phyloP scores from a whole-genome alignment of 1,140 invertebrate species.

The Augochlora pura region DNA sequence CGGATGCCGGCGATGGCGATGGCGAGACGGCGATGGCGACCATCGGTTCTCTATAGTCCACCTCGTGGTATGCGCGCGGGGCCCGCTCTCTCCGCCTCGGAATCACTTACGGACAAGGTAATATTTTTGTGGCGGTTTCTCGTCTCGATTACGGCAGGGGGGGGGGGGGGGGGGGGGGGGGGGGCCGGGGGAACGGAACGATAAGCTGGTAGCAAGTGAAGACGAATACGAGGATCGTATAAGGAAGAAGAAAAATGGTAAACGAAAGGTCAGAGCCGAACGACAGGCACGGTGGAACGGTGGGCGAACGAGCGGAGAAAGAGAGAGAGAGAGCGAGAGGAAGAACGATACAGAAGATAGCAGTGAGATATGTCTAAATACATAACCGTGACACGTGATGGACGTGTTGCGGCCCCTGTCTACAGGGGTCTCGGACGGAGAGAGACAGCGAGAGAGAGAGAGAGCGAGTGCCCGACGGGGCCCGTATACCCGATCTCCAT shows the following conservation, averaged over 20 bases:
- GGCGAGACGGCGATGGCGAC: too few relatives aligned
- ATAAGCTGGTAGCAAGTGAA: slow-evolving; percentile 47
- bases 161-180: too few relatives aligned
- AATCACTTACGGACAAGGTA: background rate
- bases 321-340: slow-evolving; percentile 32
- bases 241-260: slow-evolving; percentile 37
- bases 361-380: slow-evolving; percentile 77
- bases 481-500: slow-evolving; percentile 41
- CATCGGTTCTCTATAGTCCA: background rate
- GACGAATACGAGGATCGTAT: slow-evolving; percentile 36
- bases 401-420: slow-evolving; percentile 76
- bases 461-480: slow-evolving; percentile 38
- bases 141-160: background rate
- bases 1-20: too few relatives aligned
- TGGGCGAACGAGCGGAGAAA: slow-evolving; percentile 24
- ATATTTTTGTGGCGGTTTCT: slow-evolving; percentile 6
- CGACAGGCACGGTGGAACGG: background rate
- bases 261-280: slow-evolving; percentile 21
- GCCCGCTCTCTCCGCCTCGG: background rate
- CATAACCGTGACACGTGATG: slow-evolving; percentile 77
- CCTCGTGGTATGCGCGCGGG: background rate
- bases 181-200: background rate
- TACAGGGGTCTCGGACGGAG: slow-evolving; percentile 70
- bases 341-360: slow-evolving; percentile 59
- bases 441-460: background rate